These are phyloP conservation scores for Greenwoodochromis staneri DNA, from an alignment of 2,113 vertebrate species.

Conservation along the genomic window DNA sequence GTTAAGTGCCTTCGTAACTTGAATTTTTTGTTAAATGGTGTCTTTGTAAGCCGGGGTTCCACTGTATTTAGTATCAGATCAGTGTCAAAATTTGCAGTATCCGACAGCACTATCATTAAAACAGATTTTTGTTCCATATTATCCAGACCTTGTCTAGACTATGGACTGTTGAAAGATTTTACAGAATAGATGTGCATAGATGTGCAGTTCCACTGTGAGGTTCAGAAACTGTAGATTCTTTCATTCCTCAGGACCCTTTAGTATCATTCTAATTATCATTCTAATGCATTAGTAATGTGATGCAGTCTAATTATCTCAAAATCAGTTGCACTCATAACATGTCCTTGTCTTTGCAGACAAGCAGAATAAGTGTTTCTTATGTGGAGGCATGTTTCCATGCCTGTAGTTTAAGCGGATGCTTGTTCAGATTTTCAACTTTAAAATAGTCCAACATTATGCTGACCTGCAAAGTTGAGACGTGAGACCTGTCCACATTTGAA, in stretches of 20 bases:
- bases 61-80: neutral
- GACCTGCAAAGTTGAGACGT: neutral
- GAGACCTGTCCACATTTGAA: neutral
- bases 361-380: neutral
- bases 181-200: neutral
- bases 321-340: neutral
- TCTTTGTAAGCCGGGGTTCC: neutral
- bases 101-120: neutral
- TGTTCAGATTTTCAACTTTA: neutral
- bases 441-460: neutral
- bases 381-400: neutral
- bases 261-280: neutral
- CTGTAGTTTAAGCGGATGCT: neutral
- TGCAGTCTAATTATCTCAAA: neutral
- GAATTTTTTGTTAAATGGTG: neutral
- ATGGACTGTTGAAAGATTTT: neutral
- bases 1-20: neutral
- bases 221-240: neutral
- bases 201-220: neutral
- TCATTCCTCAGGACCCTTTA: neutral
- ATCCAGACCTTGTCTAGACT: neutral
- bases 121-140: neutral
- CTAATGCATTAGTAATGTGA: neutral
- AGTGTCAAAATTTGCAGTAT: neutral
- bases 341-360: neutral